Evolutionary conservation across 1,140 invertebrate genomes (phyloP), one percentile per base, ranked within the genome.

Genomic region (Procambarus virginalis): DNA sequence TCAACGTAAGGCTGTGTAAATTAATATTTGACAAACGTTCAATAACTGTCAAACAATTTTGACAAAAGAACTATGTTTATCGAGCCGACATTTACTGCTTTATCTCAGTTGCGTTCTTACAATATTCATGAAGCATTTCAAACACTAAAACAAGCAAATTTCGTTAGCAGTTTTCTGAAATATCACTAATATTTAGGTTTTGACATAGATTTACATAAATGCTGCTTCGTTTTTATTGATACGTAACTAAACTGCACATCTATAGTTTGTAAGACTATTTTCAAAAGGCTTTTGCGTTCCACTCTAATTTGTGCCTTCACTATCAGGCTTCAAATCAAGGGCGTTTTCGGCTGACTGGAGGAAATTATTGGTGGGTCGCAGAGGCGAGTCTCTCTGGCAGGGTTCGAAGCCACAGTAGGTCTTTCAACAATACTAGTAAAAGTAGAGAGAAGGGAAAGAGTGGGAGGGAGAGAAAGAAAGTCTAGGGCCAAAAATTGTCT

Each of bases 271-370:
- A 64, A 64, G 2, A 14, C 34, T 34, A 64, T 81, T 81, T 60
- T 22, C 34, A 60, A 81, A 81, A 60, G 51, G 12, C 51, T 81
- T 3, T 17, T 60, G 79, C 79, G 46, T 81, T 81, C 79, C 79
- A 22, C 60, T 60, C 79, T 81, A 81, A 81, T 81, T 81, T 49
- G 51, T 81, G 51, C 51, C 79, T 20, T 64, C 60, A 64, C 60
- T 64, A 64, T 81, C 79, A 60, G n/a, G 45, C 60, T 81, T 60
- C 58, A 81, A 81, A 81, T 81, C 79, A 81, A 81, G 79, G 79
- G 79, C 79, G 79, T 81, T 60, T 81, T 51, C 79, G 14, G 34
- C 79, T 55, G 79, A 49, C 51, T 17, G 12, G 79, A 58, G 48
- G 79, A 81, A 81, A 81, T 81, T 81, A 81, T 81, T 81, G 51